A percentile compares a stretch with the other conserved stretches of the same genome.
Conservation (phyloP, 1,140 invertebrate genomes). For the Bursaphelenchus mucronatus region DNA sequence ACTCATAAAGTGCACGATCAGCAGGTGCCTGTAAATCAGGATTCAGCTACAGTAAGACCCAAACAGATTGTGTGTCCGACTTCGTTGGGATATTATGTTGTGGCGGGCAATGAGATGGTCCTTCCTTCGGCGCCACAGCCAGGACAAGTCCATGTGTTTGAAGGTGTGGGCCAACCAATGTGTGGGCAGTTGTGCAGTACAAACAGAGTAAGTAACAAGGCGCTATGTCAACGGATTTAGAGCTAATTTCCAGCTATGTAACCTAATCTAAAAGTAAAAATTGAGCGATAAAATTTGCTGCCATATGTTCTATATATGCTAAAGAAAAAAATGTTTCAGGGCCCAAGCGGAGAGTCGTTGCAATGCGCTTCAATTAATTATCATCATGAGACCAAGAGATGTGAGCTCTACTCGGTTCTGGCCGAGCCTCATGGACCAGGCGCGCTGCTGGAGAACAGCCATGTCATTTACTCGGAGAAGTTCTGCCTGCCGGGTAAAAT, state of each 20-base stretch:
- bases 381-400: constrained; percentile 29
- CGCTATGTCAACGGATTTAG: no score
- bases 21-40: no score
- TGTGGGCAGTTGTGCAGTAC: constrained; percentile 29
- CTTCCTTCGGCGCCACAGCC: constrained; percentile 22
- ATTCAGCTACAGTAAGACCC: no score
- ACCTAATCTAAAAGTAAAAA: no score
- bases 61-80: constrained; percentile 12
- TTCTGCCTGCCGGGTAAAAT: constrained; percentile 36
- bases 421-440: constrained; percentile 38
- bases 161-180: constrained; percentile 35
- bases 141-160: constrained; percentile 22
- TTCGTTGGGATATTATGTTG: constrained; percentile 32
- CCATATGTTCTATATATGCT: no score
- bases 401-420: constrained; percentile 34
- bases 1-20: no score
- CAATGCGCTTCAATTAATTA: constrained; percentile 41
- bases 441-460: constrained; percentile 34
- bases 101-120: constrained; percentile 41
- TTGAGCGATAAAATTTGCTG: no score
- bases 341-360: constrained; percentile 27
- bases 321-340: no score
- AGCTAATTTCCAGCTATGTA: no score
- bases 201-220: constrained; percentile 26
- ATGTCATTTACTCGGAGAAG: constrained; percentile 40